Evolutionary conservation across 2,113 vertebrate species (phyloP).

Genomic region (Proterorhinus semilunaris): DNA sequence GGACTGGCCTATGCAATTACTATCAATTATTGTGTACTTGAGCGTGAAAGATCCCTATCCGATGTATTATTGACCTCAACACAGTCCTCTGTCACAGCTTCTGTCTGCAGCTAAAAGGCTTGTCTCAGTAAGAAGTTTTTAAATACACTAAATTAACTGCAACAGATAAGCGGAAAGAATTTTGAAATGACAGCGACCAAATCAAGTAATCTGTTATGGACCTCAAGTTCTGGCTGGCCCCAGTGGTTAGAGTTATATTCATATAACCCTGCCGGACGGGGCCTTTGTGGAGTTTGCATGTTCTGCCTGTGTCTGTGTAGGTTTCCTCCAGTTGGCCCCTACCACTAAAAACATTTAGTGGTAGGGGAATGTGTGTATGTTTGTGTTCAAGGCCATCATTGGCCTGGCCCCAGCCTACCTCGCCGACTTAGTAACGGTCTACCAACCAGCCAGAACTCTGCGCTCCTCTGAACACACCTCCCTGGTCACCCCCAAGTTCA

Average conservation of each 20-base stretch:
- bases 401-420: no score
- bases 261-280: not conserved
- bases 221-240: not conserved
- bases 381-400: no score
- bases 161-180: not conserved
- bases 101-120: not conserved
- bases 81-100: slow-evolving; percentile 12
- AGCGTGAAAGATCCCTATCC: slow-evolving; percentile 24
- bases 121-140: not conserved
- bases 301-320: no score
- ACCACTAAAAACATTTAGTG: no score
- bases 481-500: no score
- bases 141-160: not conserved
- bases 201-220: not conserved
- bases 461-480: no score
- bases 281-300: no score
- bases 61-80: slow-evolving; percentile 20
- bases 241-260: not conserved
- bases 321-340: no score
- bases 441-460: no score
- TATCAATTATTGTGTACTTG: slow-evolving; percentile 27
- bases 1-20: slow-evolving; percentile 30
- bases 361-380: no score
- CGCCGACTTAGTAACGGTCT: no score
- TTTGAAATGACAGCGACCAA: not conserved